phyloP scores from a whole-genome alignment of 1,140 invertebrate genomes.

The Camponotus floridanus region DNA sequence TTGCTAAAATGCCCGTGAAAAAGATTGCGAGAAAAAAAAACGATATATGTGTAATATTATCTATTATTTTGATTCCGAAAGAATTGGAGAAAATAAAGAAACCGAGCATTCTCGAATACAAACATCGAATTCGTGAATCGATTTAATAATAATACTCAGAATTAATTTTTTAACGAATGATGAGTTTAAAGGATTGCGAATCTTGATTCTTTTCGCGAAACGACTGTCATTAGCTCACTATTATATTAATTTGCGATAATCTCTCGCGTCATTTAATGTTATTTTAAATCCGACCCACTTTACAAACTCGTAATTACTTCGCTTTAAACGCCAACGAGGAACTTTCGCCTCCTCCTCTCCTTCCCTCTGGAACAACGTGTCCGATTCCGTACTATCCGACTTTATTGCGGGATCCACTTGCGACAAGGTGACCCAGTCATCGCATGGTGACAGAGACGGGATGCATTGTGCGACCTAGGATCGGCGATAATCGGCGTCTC shows the following conservation, averaged over 20 bases:
- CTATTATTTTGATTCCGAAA: not conserved
- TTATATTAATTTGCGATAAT: not conserved
- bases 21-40: not conserved
- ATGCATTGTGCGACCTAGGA: conserved; percentile 66
- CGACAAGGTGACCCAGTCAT: conserved; percentile 75
- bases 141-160: not conserved
- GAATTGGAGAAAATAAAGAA: not conserved
- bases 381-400: conserved; percentile 31
- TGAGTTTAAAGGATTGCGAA: not conserved
- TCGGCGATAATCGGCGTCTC: conserved; percentile 73
- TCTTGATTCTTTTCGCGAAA: not conserved
- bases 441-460: conserved; percentile 70
- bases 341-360: not conserved
- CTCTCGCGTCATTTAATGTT: not conserved
- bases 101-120: no score
- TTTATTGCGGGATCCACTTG: conserved; percentile 66
- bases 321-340: not conserved
- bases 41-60: not conserved
- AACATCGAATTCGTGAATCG: not conserved
- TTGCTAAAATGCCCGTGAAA: conserved; percentile 2
- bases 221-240: not conserved
- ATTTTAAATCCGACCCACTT: conserved; percentile 33
- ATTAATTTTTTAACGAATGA: not conserved
- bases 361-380: not conserved
- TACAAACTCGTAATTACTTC: conserved; percentile 22